A percentile compares a stretch with the other conserved stretches of the same genome.
These are phyloP conservation scores for Plagodis dolabraria DNA, from an alignment of 2,888 invertebrate species.

Conservation along the genomic window DNA sequence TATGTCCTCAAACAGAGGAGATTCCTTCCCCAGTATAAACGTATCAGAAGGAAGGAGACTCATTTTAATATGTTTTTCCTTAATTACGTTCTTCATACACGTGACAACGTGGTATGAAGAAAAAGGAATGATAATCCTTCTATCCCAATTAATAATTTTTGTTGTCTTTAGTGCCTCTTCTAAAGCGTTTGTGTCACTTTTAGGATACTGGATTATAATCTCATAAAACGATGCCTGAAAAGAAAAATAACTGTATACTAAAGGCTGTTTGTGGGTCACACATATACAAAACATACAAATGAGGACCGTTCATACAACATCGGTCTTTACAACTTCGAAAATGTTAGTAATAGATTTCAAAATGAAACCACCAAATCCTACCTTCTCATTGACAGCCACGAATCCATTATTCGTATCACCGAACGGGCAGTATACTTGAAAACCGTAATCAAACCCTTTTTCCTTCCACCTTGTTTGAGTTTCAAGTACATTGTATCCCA, in stretches of 20 bases:
- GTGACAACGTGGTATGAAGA: slow-evolving; percentile 8
- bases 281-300: too few relatives aligned
- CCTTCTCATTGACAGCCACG: slow-evolving; percentile 59
- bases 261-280: too few relatives aligned
- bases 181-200: slow-evolving; percentile 49
- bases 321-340: too few relatives aligned
- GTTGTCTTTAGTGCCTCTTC: slow-evolving; percentile 54
- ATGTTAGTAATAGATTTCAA: too few relatives aligned
- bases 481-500: slow-evolving; percentile 62
- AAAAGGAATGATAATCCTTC: slow-evolving; percentile 11
- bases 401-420: slow-evolving; percentile 67
- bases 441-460: slow-evolving; percentile 47
- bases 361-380: slow-evolving; percentile 30
- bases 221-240: slow-evolving; percentile 52
- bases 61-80: slow-evolving; percentile 11
- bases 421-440: slow-evolving; percentile 69
- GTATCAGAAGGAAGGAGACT: slow-evolving; percentile 3
- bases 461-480: slow-evolving; percentile 59
- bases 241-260: not conserved
- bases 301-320: too few relatives aligned
- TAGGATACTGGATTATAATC: slow-evolving; percentile 55
- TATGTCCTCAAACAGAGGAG: slow-evolving; percentile 12
- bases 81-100: slow-evolving; percentile 7
- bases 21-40: slow-evolving; percentile 14
- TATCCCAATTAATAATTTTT: slow-evolving; percentile 35